phyloP scores from a whole-genome alignment of 1,140 invertebrate species.

The Onthophagus taurus region DNA sequence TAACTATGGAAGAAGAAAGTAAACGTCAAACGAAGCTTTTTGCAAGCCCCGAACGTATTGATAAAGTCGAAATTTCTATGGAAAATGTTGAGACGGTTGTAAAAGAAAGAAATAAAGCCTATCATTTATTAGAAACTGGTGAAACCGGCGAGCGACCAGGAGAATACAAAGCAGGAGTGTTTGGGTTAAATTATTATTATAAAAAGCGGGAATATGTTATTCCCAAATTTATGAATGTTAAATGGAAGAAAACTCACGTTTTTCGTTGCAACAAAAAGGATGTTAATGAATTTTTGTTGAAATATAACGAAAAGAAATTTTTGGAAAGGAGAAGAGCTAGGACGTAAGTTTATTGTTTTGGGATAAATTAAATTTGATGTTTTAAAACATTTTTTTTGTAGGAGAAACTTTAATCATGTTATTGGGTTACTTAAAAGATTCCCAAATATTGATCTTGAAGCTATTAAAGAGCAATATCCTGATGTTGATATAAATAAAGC shows the following conservation, averaged over 20 bases:
- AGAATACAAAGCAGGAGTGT: constrained; percentile 44
- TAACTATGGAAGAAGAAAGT: constrained; percentile 89
- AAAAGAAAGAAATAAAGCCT: constrained; percentile 86
- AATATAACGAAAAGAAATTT: constrained; percentile 56
- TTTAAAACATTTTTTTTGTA: constrained; percentile 38
- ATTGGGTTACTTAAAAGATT: constrained; percentile 59
- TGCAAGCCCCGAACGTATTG: constrained; percentile 89
- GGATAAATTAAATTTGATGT: neutral
- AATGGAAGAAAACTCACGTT: constrained; percentile 46
- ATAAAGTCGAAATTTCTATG: constrained; percentile 96
- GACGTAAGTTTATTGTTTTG: neutral
- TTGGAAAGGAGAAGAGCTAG: constrained; percentile 42
- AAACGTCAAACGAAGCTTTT: constrained; percentile 62
- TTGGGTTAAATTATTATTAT: constrained; percentile 50
- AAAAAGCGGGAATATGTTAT: constrained; percentile 43
- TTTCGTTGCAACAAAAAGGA: constrained; percentile 39
- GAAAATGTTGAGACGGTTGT: constrained; percentile 86
- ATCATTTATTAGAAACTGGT: constrained; percentile 84
- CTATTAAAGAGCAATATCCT: constrained; percentile 64
- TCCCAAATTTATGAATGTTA: constrained; percentile 49
- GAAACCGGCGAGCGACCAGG: constrained; percentile 65
- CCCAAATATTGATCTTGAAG: constrained; percentile 64
- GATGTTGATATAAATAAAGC: constrained; percentile 62
- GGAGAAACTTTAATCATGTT: constrained; percentile 54
- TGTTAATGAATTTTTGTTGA: constrained; percentile 51